Base-by-base conservation (phyloP, 30 jellyfish, hydroid and myxozoan species). In the Aurelia sp. region DNA sequence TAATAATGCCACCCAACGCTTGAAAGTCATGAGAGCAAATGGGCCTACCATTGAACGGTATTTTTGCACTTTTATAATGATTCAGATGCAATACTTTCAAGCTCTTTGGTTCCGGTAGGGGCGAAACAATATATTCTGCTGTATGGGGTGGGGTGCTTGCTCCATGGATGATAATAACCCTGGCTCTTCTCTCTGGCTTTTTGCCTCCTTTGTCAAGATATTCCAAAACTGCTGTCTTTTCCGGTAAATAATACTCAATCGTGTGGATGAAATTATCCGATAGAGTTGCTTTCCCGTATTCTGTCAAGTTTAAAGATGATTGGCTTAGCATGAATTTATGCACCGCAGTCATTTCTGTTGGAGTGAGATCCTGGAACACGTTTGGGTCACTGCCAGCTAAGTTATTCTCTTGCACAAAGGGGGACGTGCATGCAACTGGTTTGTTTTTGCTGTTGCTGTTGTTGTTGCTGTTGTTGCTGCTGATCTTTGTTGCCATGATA, bases 81-180 rank as follows among this genome's bases (percentile, higher is more conserved):
- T 64, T 51, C 64, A 63, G 81, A 7, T 51, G 57, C 12, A 76
- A 55, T 21, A 15, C 19, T n/a, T 7, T 40, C 60, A 76, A 77
- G 23, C 30, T 51, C 0, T 55, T 61, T 13, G 96, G 96, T 57
- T 77, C 66, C 15, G 96, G 87, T 6, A 78, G 80, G 22, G 71
- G 78, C 33, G 57, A 64, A 17, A 87, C 96, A 18, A 87, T 31
- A 74, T 65, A 87, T 70, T 87, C 96, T 53, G 47, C 40, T 4
- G 79, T 76, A 19, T 18, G 31, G 23, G 89, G 86, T 18, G 50
- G 65, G 19, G 35, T 66, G 1, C 21, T 37, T 4, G 41, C 58
- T 4, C 96, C 96, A 44, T 78, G 82, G 71, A 87, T 19, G 44
- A 87, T 55, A 31, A 87, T 69, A 0, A 71, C 96, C n/a, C 91